These are phyloP conservation scores for Peucedramus taeniatus DNA, from an alignment of 2,113 vertebrate species.

Conservation along the genomic window DNA sequence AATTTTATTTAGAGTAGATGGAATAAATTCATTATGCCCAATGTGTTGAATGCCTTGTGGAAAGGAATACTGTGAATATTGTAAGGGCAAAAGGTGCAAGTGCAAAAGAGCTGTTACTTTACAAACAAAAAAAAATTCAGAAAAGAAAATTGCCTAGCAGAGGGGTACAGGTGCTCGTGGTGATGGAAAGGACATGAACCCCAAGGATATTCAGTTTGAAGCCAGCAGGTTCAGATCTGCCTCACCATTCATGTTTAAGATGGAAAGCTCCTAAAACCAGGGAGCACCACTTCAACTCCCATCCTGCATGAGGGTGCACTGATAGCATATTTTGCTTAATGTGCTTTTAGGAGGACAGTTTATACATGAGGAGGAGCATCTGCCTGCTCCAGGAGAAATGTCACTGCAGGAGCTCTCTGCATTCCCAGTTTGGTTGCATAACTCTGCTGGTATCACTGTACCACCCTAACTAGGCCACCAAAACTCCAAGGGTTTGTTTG, in stretches of 20 bases:
- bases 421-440: not conserved
- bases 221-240: not conserved
- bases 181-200: not conserved
- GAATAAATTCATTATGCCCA: not conserved
- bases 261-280: not conserved
- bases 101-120: not conserved
- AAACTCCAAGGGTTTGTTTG: not conserved
- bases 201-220: not conserved
- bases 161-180: accelerated
- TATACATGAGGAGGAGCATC: not conserved
- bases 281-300: not conserved
- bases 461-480: constrained; percentile 42
- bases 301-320: not conserved
- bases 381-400: not conserved
- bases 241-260: not conserved
- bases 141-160: not conserved
- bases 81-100: not conserved
- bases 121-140: not conserved
- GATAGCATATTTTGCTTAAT: accelerated
- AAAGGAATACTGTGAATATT: not conserved
- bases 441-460: constrained; percentile 2
- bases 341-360: not conserved
- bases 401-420: not conserved
- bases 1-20: not conserved
- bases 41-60: not conserved